phyloP scores from a whole-genome alignment of 2,797 vertebrate genomes.

The Yasuhikotakia modesta region DNA sequence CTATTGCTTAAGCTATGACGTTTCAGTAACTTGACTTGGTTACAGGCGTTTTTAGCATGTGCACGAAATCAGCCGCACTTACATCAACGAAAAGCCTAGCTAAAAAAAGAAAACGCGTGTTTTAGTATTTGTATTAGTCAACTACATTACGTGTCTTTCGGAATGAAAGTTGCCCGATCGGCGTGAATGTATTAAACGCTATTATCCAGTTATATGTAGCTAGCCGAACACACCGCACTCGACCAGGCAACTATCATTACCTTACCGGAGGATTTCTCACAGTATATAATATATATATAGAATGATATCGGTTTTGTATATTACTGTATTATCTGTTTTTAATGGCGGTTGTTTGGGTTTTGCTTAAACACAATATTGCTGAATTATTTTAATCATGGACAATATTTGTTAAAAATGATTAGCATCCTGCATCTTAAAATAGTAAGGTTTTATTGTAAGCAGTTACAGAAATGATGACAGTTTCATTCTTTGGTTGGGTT shows the following conservation, averaged over 20 bases:
- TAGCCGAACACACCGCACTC: constrained; percentile 65
- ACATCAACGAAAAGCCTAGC: constrained; percentile 24
- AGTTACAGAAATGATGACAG: constrained; percentile 30
- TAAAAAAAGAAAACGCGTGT: neutral
- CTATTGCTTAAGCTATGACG: constrained; percentile 76
- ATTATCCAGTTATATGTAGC: constrained; percentile 67
- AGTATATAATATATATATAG: neutral
- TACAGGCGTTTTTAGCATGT: constrained; percentile 69
- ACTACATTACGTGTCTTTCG: constrained; percentile 32
- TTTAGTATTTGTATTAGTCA: neutral
- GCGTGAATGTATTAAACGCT: constrained; percentile 66
- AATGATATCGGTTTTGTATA: neutral
- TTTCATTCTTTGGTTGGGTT: constrained; percentile 39
- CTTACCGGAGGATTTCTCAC: neutral
- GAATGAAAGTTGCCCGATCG: constrained; percentile 75
- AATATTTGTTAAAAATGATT: neutral
- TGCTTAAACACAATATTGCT: neutral
- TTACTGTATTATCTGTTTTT: neutral
- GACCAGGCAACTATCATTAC: constrained; percentile 47
- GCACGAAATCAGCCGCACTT: constrained; percentile 59
- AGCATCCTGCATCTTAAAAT: neutral
- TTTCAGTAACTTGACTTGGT: constrained; percentile 81
- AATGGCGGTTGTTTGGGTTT: constrained; percentile 1
- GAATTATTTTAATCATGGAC: neutral
- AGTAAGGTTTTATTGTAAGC: neutral